Base-by-base conservation (phyloP, 2,113 vertebrate species). In the Zosterops hypoxanthus region DNA sequence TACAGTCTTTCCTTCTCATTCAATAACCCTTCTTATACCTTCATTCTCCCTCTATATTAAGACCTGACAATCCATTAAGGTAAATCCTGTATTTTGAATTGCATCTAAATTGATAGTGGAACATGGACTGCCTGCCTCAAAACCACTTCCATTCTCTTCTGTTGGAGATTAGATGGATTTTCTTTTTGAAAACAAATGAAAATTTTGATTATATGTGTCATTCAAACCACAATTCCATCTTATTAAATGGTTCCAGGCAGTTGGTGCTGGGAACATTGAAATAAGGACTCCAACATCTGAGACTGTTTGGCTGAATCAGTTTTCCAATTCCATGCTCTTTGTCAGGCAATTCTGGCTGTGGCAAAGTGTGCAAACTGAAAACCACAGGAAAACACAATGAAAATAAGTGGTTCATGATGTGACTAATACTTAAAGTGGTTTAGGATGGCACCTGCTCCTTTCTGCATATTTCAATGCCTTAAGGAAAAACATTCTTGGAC, bases 121-220 rank as follows among this genome's bases (percentile, higher is more conserved):
- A 52, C 79, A 75, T 64, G 71, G 79, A 75, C n/a, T 1, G 73
- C 86, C 61, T 94, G 94, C 87, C 72, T 93, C 85, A 61, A 92
- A 93, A 34, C 64, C 53, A 41, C 66, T 91, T 94, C 78, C 82
- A 56, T 89, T 93, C 88, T 78, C 44, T 95, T 84, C 80, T 87
- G 69, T 73, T 85, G 65, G 61, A 85, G 64, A 82, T 92, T 66
- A 95, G 85, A 91, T 57, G 85, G 92, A 55, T 94, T 92, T 85
- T 77, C 69, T 70, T 77, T 76, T 84, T 24, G 71, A 71, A 94
- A 94, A 94, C 55, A 95, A 94, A 92, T 90, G 94, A 94, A 86
- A 92, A 88, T 92, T 70, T 95, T 97, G 82, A 96, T 96, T 91
- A 63, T 87, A 60, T 76, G 55, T 93, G 90, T 82, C 90, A 94